Conservation (phyloP, 2,888 invertebrate species). For the Cephus nigrinus region DNA sequence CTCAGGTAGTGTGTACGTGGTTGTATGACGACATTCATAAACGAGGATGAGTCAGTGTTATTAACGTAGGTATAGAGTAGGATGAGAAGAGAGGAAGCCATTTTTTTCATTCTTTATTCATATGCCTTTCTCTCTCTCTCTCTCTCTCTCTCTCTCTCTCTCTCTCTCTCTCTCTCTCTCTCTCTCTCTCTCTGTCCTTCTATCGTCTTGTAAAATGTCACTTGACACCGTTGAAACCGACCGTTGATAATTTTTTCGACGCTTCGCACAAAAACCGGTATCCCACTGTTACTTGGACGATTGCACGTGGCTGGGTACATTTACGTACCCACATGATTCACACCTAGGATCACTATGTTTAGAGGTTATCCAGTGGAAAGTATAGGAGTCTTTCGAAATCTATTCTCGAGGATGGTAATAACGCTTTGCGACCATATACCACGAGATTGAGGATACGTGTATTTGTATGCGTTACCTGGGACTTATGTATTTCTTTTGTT, state of each 20-base stretch:
- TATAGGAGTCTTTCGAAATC: background rate
- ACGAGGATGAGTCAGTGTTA: background rate
- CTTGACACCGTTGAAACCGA: background rate
- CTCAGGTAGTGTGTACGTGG: background rate
- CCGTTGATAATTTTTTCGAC: background rate
- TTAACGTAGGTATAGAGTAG: background rate
- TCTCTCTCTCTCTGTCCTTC: background rate
- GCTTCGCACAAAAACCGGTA: background rate
- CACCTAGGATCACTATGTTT: background rate
- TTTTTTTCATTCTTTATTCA: background rate
- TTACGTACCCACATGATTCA: background rate
- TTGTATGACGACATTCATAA: background rate
- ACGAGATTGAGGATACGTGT: background rate
- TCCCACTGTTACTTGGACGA: background rate
- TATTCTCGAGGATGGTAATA: background rate
- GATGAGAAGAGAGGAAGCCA: background rate
- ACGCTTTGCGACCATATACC: background rate
- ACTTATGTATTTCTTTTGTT: background rate
- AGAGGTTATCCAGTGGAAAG: background rate
- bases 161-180: background rate
- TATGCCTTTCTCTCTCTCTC: background rate
- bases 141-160: background rate
- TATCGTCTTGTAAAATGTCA: background rate
- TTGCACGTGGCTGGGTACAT: background rate
- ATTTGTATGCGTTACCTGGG: background rate